Percentiles rank a stretch among this genome's conserved stretches.
These are phyloP conservation scores for Erythrocebus patas DNA, from an alignment of 2,113 vertebrate species.

Conservation along the genomic window DNA sequence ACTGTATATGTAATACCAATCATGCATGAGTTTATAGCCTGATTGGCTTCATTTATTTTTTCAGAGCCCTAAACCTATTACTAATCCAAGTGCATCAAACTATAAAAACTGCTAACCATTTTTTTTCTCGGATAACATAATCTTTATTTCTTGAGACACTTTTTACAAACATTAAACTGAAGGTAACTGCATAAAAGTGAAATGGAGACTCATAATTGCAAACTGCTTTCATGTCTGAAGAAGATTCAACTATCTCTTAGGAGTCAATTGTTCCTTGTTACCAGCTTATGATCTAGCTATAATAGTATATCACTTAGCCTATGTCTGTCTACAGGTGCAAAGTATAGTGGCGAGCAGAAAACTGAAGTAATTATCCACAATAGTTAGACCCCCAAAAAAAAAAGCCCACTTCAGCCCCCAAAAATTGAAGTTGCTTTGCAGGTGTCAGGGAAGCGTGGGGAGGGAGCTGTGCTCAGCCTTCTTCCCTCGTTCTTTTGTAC, in stretches of 20 bases:
- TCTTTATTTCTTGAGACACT: conserved; percentile 84
- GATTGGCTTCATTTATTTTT: conserved; percentile 72
- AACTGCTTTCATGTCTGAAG: conserved; percentile 73
- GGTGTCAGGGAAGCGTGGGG: not conserved
- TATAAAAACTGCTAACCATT: conserved; percentile 65
- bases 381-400: not conserved
- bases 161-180: conserved; percentile 82
- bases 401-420: accelerated
- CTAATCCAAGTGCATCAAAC: conserved; percentile 64
- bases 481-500: not conserved
- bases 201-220: conserved; percentile 83
- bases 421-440: not conserved
- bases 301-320: conserved; percentile 60
- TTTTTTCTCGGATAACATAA: conserved; percentile 76
- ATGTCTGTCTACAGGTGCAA: not conserved
- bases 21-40: conserved; percentile 67
- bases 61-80: conserved; percentile 68
- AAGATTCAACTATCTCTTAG: conserved; percentile 77
- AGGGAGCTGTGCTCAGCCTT: not conserved
- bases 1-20: conserved; percentile 54
- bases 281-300: conserved; percentile 74
- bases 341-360: not conserved
- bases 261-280: conserved; percentile 78
- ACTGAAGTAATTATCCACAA: not conserved
- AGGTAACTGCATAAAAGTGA: conserved; percentile 83